Percentiles rank a stretch among this genome's conserved stretches.
phyloP scores from a whole-genome alignment of 2,113 vertebrate genomes.

The Bolborhynchus lineola region DNA sequence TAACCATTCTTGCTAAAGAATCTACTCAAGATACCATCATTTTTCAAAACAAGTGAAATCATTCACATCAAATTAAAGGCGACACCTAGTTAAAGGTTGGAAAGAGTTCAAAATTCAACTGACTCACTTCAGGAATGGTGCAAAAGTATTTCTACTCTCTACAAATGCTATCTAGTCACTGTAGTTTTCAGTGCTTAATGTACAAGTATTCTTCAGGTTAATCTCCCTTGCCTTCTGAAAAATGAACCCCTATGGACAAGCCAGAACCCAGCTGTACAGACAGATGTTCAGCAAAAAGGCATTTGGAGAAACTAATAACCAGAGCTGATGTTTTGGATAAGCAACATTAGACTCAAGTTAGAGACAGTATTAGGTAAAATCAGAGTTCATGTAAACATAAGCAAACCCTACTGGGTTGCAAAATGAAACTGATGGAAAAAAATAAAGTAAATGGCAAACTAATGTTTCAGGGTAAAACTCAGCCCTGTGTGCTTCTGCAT shows the following conservation, averaged over 20 bases:
- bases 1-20: neutral
- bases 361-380: neutral
- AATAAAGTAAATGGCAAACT: neutral
- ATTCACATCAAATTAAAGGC: neutral
- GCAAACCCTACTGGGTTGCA: fast-evolving
- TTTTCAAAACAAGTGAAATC: neutral
- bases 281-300: neutral
- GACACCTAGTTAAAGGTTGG: neutral
- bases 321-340: neutral
- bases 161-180: neutral
- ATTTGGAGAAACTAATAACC: neutral
- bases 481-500: neutral
- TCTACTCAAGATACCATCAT: neutral
- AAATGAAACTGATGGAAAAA: neutral
- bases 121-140: neutral
- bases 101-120: neutral
- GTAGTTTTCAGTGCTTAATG: neutral
- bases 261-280: neutral
- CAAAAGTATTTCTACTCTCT: neutral
- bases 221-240: neutral
- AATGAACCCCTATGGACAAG: neutral
- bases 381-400: neutral
- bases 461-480: neutral
- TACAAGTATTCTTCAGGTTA: neutral
- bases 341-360: neutral